Base-by-base conservation (phyloP, 2,113 vertebrate genomes). In the Thryonomys swinderianus region DNA sequence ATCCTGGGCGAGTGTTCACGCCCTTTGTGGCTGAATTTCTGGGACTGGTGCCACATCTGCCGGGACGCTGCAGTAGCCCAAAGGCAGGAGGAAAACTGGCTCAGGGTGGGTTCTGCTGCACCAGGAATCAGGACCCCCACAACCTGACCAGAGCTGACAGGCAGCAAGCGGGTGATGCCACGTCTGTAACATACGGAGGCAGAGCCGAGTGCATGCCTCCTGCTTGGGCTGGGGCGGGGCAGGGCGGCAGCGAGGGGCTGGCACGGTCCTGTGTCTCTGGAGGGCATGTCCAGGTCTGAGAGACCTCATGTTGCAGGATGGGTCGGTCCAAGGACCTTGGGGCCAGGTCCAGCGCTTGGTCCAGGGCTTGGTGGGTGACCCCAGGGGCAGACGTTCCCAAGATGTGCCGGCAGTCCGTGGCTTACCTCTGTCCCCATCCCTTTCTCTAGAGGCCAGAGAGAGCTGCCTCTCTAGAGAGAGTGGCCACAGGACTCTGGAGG, bases 401-500 rank as follows among this genome's bases (percentile, higher is more conserved):
- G 78, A 73, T 57, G 45, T 18, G 37, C 78, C 51, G 93, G 40
- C 69, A 79, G 79, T 53, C 51, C 94, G 30, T 69, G 45, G 48
- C 84, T 79, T 71, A 79, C 64, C 1, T 79, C 27, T 0, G 0
- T 61, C 16, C 40, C 14, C 0, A 1, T 11, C 64, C 76, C 5
- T 53, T 13, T n/a, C 66, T 67, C 73, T n/a, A 23, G 76, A 53
- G 59, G 48, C 57, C 64, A 0, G 4, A 80, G 61, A 76, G 32
- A 61, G 16, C 0, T 1, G 30, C 3, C 0, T 27, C 61, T 93
- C n/a, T n/a, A n/a, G n/a, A n/a, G n/a, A n/a, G n/a, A n/a, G n/a
- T 7, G 97, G 96, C 97, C 95, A 92, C n/a, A 78, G 91, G 78
- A 94, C 88, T 91, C 93, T 51, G 32, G 0, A 32, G 37, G 91